Percentiles rank a stretch among this genome's conserved stretches.
Evolutionary conservation across 1,140 invertebrate genomes (phyloP).

Genomic region (Scaptodrosophila lebanonensis): DNA sequence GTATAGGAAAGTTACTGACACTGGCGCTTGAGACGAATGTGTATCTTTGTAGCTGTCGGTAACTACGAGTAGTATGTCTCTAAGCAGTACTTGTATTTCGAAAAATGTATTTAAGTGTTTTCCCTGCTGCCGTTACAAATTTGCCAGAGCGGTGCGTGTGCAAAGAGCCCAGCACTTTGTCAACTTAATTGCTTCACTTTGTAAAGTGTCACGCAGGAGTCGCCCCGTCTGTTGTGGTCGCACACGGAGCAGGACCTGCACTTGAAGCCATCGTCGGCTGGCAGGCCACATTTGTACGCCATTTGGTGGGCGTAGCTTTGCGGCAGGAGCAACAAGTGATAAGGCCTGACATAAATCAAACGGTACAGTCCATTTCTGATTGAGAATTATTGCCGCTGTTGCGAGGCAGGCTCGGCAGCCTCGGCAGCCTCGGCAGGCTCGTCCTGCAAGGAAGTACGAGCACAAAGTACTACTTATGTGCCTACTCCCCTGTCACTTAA

Average conservation of each 20-base stretch:
- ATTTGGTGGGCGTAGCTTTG: not conserved
- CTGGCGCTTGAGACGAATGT: no score
- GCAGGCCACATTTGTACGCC: not conserved
- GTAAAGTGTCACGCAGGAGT: constrained; percentile 57
- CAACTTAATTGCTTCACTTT: constrained; percentile 72
- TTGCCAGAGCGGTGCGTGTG: constrained; percentile 26
- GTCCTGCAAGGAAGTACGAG: no score
- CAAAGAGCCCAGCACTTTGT: constrained; percentile 62
- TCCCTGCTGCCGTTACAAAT: constrained; percentile 41
- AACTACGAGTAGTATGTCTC: no score
- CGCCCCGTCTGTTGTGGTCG: not conserved
- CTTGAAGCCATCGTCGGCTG: constrained; percentile 25
- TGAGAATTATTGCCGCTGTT: constrained; percentile 45
- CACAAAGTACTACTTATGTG: no score
- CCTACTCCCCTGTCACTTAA: no score
- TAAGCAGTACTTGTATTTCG: no score
- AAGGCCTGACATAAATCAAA: constrained; percentile 36
- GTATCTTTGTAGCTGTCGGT: no score
- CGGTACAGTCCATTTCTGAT: constrained; percentile 41
- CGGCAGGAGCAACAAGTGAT: constrained; percentile 18
- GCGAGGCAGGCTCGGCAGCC: not conserved
- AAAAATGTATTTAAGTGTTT: constrained; percentile 62
- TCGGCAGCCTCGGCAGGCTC: not conserved
- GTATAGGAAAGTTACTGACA: no score
- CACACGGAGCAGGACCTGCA: constrained; percentile 14